These are phyloP conservation scores for Pecten maximus DNA, from an alignment of 2,888 invertebrate genomes.

Conservation along the genomic window DNA sequence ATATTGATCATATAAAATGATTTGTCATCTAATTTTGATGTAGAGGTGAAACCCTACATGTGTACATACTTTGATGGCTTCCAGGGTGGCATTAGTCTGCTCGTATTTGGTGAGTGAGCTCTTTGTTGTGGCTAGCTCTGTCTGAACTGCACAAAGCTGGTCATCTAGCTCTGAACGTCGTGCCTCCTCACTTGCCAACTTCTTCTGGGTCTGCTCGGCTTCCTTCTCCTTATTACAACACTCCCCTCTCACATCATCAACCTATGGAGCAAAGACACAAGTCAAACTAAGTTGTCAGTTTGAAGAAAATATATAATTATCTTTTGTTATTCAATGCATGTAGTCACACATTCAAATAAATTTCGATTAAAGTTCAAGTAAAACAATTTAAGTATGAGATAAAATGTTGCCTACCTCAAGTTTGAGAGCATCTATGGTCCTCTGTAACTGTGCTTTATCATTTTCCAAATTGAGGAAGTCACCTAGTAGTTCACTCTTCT, in stretches of 20 bases:
- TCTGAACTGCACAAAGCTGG: constrained; percentile 38
- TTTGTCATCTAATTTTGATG: too few species aligned
- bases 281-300: not conserved
- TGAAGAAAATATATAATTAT: too few species aligned
- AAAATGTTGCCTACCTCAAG: constrained; percentile 57
- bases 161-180: constrained; percentile 21
- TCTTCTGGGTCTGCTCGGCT: not conserved
- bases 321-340: too few species aligned
- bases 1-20: too few species aligned
- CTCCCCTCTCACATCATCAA: constrained; percentile 42
- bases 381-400: not conserved
- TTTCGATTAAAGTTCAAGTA: not conserved
- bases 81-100: not conserved
- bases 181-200: constrained; percentile 5
- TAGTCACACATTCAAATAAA: not conserved
- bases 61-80: not conserved
- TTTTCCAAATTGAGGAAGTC: constrained; percentile 68
- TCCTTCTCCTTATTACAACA: constrained; percentile 18
- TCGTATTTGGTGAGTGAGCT: constrained; percentile 27
- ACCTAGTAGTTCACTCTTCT: constrained; percentile 66
- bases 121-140: constrained; percentile 28
- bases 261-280: constrained; percentile 32
- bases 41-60: not conserved
- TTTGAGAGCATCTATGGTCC: constrained; percentile 50
- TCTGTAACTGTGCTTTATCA: constrained; percentile 55